Evolutionary conservation across 2,113 vertebrate species (phyloP).

Genomic region (Gavia stellata): DNA sequence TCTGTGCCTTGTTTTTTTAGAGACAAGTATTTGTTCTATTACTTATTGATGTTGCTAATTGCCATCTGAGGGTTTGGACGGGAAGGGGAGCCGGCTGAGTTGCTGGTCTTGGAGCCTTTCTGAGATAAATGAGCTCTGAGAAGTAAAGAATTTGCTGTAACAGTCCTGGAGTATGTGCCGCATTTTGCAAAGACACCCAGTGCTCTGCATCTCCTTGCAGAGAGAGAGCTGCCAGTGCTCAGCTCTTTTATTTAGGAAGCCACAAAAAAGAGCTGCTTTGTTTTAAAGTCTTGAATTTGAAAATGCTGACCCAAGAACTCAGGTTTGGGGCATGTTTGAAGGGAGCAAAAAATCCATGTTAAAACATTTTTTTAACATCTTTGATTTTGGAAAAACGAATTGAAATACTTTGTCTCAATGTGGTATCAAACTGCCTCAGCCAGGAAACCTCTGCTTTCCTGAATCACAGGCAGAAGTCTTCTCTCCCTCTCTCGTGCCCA

Average conservation of each 20-base stretch:
- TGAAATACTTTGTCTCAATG: not conserved
- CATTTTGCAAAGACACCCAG: not conserved
- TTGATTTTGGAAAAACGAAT: not conserved
- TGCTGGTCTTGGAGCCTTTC: not conserved
- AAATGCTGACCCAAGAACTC: not conserved
- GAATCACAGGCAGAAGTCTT: not conserved
- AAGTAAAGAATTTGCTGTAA: not conserved
- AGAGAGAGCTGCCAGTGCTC: not conserved
- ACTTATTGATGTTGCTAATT: constrained; percentile 43
- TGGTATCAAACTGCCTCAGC: not conserved
- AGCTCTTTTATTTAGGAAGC: not conserved
- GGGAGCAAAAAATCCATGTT: not conserved
- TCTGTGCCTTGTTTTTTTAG: not conserved
- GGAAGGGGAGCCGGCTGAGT: not conserved
- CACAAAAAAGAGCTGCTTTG: not conserved
- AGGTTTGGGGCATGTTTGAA: not conserved
- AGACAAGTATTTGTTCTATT: constrained; percentile 23
- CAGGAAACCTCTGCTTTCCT: not conserved
- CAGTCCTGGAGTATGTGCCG: not conserved
- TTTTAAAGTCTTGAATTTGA: not conserved
- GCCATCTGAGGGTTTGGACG: not conserved
- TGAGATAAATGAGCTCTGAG: not conserved
- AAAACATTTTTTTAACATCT: not conserved
- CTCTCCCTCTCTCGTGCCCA: not conserved
- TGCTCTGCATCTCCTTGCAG: not conserved